phyloP scores from a whole-genome alignment of 2,113 vertebrate genomes.

The Pseudorectes ferrugineus region DNA sequence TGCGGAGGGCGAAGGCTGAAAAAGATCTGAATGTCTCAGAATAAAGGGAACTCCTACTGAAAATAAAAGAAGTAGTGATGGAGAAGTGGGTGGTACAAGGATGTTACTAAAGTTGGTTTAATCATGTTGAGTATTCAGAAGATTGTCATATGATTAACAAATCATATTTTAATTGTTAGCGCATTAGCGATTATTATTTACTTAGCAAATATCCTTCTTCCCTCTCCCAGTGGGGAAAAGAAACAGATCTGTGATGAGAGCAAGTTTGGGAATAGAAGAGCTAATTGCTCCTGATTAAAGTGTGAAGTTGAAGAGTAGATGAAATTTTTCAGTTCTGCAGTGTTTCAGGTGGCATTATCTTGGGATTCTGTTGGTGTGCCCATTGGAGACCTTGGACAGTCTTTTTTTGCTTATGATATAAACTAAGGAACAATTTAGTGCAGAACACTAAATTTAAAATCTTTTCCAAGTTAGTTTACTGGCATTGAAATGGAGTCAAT shows the following conservation, averaged over 20 bases:
- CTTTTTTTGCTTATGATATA: neutral
- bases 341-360: neutral
- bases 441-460: neutral
- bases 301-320: neutral
- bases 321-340: neutral
- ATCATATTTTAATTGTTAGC: slow-evolving; percentile 38
- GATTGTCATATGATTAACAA: slow-evolving; percentile 37
- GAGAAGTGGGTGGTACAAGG: neutral
- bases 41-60: neutral
- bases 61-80: neutral
- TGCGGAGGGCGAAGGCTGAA: neutral
- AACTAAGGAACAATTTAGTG: neutral
- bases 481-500: rapidly evolving
- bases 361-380: neutral
- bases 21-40: neutral
- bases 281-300: neutral
- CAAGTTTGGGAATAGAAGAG: neutral
- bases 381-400: neutral
- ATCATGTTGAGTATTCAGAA: neutral
- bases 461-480: neutral
- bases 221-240: neutral
- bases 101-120: neutral
- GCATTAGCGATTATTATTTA: slow-evolving; percentile 2
- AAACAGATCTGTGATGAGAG: neutral
- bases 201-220: slow-evolving; percentile 39